phyloP scores from a whole-genome alignment of 2,888 invertebrate species.

The Orchesellides sinensis region DNA sequence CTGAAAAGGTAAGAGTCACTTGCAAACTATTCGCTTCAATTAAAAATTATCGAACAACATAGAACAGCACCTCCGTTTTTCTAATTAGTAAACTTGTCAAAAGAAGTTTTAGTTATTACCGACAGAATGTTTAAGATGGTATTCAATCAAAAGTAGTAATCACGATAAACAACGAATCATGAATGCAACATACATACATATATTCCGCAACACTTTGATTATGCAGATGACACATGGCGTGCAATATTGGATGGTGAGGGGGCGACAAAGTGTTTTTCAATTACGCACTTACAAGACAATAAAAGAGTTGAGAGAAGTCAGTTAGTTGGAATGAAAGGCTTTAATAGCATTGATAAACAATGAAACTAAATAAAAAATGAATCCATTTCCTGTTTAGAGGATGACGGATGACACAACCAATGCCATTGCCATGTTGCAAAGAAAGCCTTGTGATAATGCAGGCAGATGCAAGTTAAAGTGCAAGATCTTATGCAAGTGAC shows the following conservation, averaged over 20 bases:
- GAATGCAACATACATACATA: too few species aligned
- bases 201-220: neutral
- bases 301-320: neutral
- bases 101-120: neutral
- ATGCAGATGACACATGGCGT: neutral
- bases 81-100: neutral
- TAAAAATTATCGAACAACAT: neutral
- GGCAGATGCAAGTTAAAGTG: slow-evolving; percentile 22
- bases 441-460: too few species aligned
- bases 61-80: neutral
- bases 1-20: slow-evolving; percentile 57
- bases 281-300: neutral
- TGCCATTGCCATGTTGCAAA: slow-evolving; percentile 39
- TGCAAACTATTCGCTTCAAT: neutral
- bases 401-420: slow-evolving; percentile 40
- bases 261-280: neutral
- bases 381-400: slow-evolving; percentile 43
- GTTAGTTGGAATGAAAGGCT: neutral
- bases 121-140: neutral
- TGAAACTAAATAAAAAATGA: slow-evolving; percentile 8
- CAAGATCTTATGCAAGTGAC: slow-evolving; percentile 23
- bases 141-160: neutral
- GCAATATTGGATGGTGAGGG: slow-evolving; percentile 1
- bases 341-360: slow-evolving; percentile 10
- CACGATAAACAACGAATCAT: too few species aligned